These are phyloP conservation scores for Mesembrinibis cayennensis DNA, from an alignment of 2,113 vertebrate species.

Conservation along the genomic window DNA sequence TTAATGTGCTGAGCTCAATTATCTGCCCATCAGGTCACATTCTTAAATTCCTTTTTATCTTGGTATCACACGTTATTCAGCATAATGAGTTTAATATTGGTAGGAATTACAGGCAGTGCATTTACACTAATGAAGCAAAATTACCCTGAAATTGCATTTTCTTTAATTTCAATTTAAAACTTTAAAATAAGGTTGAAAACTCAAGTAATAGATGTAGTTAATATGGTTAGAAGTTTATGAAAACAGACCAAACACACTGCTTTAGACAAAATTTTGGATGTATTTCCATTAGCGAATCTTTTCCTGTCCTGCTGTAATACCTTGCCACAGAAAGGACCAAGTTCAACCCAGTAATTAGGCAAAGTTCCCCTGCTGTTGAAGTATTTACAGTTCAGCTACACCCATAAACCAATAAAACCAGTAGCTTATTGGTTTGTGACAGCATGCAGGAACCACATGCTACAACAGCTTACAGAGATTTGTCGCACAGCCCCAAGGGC, in stretches of 20 bases:
- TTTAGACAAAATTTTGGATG: background rate
- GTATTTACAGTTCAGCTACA: background rate
- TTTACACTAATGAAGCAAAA: conserved; percentile 54
- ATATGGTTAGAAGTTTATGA: background rate
- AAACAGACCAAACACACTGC: background rate
- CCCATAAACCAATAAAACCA: background rate
- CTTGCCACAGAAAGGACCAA: background rate
- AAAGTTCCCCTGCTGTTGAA: background rate
- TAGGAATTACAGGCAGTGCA: conserved; percentile 34
- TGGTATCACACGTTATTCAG: conserved; percentile 14
- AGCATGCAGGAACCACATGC: accelerated
- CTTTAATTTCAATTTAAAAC: background rate
- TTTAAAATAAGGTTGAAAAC: conserved; percentile 27
- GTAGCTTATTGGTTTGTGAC: background rate
- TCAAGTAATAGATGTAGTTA: conserved; percentile 31
- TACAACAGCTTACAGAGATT: background rate
- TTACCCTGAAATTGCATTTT: conserved; percentile 44
- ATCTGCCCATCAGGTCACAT: conserved; percentile 45
- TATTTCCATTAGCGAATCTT: background rate
- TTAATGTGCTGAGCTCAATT: conserved; percentile 29
- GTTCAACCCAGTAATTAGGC: background rate
- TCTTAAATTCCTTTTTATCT: conserved; percentile 61
- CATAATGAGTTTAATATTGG: conserved; percentile 33
- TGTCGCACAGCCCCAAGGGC: background rate
- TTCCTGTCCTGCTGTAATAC: background rate